Conservation (phyloP, 2,888 invertebrate genomes). For the Beris chalybata region DNA sequence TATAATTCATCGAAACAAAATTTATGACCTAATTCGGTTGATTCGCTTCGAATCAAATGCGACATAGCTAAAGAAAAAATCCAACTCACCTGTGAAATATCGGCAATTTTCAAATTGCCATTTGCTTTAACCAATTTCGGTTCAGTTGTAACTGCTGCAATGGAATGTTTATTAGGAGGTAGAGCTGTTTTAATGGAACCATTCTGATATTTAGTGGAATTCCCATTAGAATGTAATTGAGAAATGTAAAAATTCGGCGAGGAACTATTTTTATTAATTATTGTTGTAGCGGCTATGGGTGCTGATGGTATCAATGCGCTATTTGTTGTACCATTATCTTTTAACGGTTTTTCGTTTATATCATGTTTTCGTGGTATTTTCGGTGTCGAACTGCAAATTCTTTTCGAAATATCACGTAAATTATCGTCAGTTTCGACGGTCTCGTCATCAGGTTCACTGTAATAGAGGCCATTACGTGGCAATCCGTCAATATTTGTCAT, state of each 20-base stretch:
- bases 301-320: neutral
- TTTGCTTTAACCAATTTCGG: conserved; percentile 33
- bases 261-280: conserved; percentile 49
- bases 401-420: conserved; percentile 30
- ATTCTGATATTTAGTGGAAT: conserved; percentile 33
- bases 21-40: no score
- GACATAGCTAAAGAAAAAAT: neutral
- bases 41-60: no score
- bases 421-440: conserved; percentile 13
- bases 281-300: neutral
- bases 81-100: conserved; percentile 36
- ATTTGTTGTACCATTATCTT: conserved; percentile 27
- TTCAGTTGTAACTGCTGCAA: conserved; percentile 33
- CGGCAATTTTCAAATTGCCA: conserved; percentile 35
- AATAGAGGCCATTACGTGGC: conserved; percentile 47
- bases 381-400: conserved; percentile 43
- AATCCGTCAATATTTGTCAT: conserved; percentile 40
- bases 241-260: conserved; percentile 44
- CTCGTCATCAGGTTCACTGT: conserved; percentile 27
- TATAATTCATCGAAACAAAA: no score
- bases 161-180: conserved; percentile 40
- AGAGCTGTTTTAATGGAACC: conserved; percentile 40
- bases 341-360: conserved; percentile 33
- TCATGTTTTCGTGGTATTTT: conserved; percentile 24
- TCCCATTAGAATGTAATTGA: conserved; percentile 31